Base-by-base conservation (phyloP, 2,888 invertebrate genomes). In the Miltochrista miniata region DNA sequence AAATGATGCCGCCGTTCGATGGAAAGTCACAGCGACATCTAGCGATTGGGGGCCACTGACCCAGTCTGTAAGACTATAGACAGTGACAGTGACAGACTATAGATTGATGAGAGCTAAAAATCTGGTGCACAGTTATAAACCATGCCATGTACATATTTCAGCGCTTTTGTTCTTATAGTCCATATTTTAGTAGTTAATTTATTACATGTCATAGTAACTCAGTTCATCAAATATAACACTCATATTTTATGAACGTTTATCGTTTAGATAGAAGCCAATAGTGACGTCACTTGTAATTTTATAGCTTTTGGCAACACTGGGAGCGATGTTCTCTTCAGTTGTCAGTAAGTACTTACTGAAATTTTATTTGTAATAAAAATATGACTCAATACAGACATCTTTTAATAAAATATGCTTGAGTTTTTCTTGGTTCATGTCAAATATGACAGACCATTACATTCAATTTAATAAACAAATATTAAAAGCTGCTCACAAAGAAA, bases 201-300 rank as follows among this genome's bases (percentile, higher is more conserved):
- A 48, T 42, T 31, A 42, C 36, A 31, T 14, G 13, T 10, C 18
- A n/a, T n/a, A n/a, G n/a, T n/a, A n/a, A n/a, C n/a, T 13, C 13
- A 12, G 15, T 15, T 37, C 29, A 36, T 41, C n/a, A 41, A 29
- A 41, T 41, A 30, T 33, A 37, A 41, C 35, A 48, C 30, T 30
- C 29, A 42, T 48, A 48, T 36, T 31, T 42, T 34, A 42, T 48
- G 2, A 12, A 15, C 14, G 13, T 48, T 48, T 42, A 42, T 31
- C 14, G 37, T n/a, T 7, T 9, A 4, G 8, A 7, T 15, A 15
- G 29, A n/a, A 42, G 42, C 31, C 42, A 33, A 41, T 18, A 24
- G 9, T n/a, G 9, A 18, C 18, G 15, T 42, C 33, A 12, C 33
- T 42, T 18, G 18, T 42, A 33, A 33, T 34, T 42, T 13, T 42